A percentile compares a stretch with the other conserved stretches of the same genome.
Conservation (phyloP, 2,113 vertebrate genomes). For the Naja naja region DNA sequence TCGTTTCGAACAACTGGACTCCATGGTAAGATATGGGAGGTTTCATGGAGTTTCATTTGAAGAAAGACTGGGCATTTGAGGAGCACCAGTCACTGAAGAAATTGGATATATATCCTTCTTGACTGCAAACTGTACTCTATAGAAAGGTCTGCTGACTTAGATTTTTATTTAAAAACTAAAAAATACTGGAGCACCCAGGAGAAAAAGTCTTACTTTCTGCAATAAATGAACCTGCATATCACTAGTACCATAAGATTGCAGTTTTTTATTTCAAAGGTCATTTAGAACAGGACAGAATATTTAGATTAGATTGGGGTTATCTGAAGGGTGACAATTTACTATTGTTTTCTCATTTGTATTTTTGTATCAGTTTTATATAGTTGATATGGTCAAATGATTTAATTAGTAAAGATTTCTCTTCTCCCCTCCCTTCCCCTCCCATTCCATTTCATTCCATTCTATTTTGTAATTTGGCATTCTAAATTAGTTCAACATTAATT, state of each 20-base stretch:
- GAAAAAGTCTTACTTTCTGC: neutral
- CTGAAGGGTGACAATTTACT: neutral
- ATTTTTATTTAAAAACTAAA: neutral
- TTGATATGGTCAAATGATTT: no score
- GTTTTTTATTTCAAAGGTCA: neutral
- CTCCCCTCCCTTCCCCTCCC: no score
- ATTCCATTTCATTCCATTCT: no score
- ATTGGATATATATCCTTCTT: neutral
- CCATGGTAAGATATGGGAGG: neutral
- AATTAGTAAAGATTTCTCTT: no score
- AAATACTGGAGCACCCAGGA: neutral
- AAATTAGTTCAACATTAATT: neutral
- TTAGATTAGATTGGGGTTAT: neutral
- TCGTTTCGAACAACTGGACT: neutral
- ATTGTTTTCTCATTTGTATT: no score
- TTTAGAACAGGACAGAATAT: neutral
- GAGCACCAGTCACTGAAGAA: neutral
- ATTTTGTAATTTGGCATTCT: neutral
- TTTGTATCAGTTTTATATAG: no score
- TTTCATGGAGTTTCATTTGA: neutral
- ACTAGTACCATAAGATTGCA: neutral
- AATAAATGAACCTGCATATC: neutral
- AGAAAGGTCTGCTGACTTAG: neutral
- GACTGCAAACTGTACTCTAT: neutral
- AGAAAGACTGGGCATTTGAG: neutral